These are phyloP conservation scores for Squalus acanthias DNA, from an alignment of 2,797 vertebrate species.

Conservation along the genomic window DNA sequence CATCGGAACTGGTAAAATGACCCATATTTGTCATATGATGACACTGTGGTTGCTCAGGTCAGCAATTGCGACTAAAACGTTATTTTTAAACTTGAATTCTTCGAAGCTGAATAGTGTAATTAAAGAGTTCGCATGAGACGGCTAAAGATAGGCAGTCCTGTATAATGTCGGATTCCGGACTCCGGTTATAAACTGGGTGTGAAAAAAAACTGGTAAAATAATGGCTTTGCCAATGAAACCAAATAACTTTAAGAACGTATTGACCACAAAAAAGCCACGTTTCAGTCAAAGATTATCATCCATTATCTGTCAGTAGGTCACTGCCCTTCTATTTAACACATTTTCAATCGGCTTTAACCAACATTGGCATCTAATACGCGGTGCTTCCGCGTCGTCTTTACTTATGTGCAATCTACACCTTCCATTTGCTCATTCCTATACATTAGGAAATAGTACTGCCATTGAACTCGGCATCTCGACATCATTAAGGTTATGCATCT, in stretches of 20 bases:
- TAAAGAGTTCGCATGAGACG: background rate
- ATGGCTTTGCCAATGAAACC: background rate
- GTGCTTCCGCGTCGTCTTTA: background rate
- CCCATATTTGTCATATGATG: background rate
- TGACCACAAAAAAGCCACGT: background rate
- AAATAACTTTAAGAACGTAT: background rate
- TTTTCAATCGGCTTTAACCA: background rate
- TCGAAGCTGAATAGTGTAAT: background rate
- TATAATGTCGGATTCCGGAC: background rate
- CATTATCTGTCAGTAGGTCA: too few species aligned
- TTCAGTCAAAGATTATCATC: background rate
- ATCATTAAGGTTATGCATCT: too few species aligned
- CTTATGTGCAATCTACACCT: background rate
- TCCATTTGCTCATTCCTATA: background rate
- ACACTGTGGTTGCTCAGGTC: background rate
- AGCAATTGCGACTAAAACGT: too few species aligned
- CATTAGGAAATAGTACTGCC: background rate
- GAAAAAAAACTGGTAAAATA: background rate
- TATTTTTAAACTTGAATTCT: background rate
- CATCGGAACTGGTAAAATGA: background rate
- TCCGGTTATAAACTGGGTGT: background rate
- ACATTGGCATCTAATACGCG: background rate
- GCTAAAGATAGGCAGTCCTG: background rate
- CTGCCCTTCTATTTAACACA: background rate
- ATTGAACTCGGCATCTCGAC: background rate